These are phyloP conservation scores for Neoitamus cyanurus DNA, from an alignment of 2,888 invertebrate genomes.

Conservation along the genomic window DNA sequence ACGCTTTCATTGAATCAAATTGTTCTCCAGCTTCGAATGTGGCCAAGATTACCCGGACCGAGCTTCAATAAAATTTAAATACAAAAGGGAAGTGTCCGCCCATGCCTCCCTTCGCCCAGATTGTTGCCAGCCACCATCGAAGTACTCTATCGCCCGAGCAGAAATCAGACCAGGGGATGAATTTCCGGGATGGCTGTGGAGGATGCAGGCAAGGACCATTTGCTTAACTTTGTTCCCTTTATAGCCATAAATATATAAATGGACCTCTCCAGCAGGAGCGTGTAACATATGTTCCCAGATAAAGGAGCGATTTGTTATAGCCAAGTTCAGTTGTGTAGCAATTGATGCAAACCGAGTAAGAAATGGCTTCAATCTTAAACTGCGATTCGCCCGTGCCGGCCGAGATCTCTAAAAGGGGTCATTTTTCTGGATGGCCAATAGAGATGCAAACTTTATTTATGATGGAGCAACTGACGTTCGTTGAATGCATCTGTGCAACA, in stretches of 20 bases:
- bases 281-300: conserved; percentile 52
- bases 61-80: conserved; percentile 44
- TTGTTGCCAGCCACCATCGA: neutral
- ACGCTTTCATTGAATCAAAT: conserved; percentile 34
- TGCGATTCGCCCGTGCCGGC: neutral
- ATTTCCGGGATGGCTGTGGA: conserved; percentile 40
- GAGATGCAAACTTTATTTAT: conserved; percentile 30
- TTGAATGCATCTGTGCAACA: neutral
- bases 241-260: conserved; percentile 51
- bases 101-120: neutral
- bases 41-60: neutral
- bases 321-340: conserved; percentile 36
- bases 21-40: conserved; percentile 2
- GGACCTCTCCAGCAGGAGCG: conserved; percentile 47
- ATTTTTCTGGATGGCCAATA: conserved; percentile 31
- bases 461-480: neutral
- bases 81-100: neutral
- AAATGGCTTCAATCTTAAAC: conserved; percentile 27
- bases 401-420: neutral
- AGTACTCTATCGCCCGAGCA: neutral
- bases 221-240: conserved; percentile 37
- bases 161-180: conserved; percentile 14
- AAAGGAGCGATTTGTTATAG: conserved; percentile 52
- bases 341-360: conserved; percentile 45
- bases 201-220: conserved; percentile 12